These are phyloP conservation scores for Pseudoatta argentina DNA, from an alignment of 1,140 invertebrate genomes.

Conservation along the genomic window DNA sequence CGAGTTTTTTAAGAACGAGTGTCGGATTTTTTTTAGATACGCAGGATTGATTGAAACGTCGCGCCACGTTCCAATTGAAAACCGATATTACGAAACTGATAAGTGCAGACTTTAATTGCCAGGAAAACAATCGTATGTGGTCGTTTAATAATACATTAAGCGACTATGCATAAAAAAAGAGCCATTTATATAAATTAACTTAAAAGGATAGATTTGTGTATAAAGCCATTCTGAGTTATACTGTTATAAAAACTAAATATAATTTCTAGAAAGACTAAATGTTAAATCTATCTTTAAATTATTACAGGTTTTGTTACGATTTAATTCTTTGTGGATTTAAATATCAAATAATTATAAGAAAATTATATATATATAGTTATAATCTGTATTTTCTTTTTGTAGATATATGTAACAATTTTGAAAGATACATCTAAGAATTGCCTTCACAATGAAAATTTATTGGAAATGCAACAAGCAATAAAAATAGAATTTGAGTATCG, in stretches of 20 bases:
- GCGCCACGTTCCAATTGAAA: neutral
- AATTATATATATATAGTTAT: neutral
- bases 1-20: neutral
- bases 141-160: conserved; percentile 8
- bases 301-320: neutral
- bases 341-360: conserved; percentile 1
- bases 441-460: neutral
- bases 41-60: conserved; percentile 14
- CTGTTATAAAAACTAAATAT: neutral
- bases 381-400: neutral
- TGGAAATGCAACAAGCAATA: neutral
- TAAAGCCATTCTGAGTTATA: neutral
- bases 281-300: neutral
- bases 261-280: neutral
- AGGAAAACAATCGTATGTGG: neutral
- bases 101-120: conserved; percentile 9
- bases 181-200: neutral
- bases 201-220: neutral
- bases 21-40: neutral
- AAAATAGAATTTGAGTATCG: neutral
- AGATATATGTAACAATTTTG: neutral
- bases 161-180: neutral
- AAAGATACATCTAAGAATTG: neutral
- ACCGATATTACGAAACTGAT: neutral
- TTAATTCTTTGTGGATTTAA: neutral